phyloP scores from a whole-genome alignment of 2,888 invertebrate species.

The Caenorhabditis angaria region DNA sequence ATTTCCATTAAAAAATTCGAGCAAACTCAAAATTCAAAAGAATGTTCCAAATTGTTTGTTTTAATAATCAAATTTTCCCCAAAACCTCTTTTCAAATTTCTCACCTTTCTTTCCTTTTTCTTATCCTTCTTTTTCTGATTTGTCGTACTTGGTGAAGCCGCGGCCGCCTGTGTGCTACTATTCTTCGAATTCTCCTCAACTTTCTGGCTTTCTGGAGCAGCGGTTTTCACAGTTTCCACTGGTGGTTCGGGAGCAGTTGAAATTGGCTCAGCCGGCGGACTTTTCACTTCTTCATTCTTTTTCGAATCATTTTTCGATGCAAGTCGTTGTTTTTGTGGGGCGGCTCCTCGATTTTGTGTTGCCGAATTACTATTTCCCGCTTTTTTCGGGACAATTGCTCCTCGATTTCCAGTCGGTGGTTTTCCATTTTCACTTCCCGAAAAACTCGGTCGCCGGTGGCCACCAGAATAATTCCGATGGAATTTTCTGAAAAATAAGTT shows the following conservation, averaged over 20 bases:
- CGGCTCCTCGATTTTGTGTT: too few species aligned
- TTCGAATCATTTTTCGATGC: background rate
- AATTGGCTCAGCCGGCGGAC: background rate
- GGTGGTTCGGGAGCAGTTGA: background rate
- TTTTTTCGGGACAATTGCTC: constrained; percentile 3
- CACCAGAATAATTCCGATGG: background rate
- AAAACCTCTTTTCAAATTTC: background rate
- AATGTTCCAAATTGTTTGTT: background rate
- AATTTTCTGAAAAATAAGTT: background rate
- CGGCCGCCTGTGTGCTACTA: background rate
- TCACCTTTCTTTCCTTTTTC: constrained; percentile 12
- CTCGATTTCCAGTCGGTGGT: background rate
- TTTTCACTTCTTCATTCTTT: background rate
- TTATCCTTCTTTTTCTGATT: constrained; percentile 15
- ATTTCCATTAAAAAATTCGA: too few species aligned
- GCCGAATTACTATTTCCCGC: constrained; percentile 7
- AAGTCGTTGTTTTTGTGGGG: too few species aligned
- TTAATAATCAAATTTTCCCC: background rate
- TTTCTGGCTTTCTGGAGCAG: background rate
- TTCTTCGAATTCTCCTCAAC: background rate
- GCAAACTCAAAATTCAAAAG: background rate
- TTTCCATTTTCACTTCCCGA: constrained; percentile 18
- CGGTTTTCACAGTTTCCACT: background rate
- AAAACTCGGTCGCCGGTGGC: constrained; percentile 10
- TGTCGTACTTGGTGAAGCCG: background rate